Evolutionary conservation across 2,797 vertebrate species (phyloP).

Genomic region (Melanotaenia trifasciata): DNA sequence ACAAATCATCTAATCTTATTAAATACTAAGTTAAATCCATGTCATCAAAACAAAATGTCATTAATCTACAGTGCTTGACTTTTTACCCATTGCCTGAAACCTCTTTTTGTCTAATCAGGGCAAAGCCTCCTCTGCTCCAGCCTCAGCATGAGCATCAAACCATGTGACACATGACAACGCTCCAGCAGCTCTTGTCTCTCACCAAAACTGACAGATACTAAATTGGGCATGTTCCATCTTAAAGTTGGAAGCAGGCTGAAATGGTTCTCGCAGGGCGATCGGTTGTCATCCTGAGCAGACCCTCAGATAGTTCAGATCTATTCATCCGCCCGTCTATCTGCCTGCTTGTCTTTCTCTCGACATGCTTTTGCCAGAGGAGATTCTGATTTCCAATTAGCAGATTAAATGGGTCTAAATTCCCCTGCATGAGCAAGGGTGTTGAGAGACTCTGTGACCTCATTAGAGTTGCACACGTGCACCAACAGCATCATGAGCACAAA

Average conservation of each 20-base stretch:
- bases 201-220: conserved; percentile 27
- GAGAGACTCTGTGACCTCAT: conserved; percentile 68
- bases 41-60: neutral
- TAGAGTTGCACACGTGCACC: conserved; percentile 32
- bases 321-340: conserved; percentile 19
- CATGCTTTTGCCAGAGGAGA: conserved; percentile 38
- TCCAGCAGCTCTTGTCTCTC: conserved; percentile 16
- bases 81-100: conserved; percentile 19
- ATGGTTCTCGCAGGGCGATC: conserved; percentile 17
- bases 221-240: conserved; percentile 12
- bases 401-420: conserved; percentile 72
- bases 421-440: conserved; percentile 52
- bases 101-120: neutral
- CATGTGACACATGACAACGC: conserved; percentile 27
- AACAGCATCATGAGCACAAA: conserved; percentile 27
- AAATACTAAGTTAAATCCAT: conserved; percentile 15
- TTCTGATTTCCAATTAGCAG: conserved; percentile 71
- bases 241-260: conserved; percentile 5
- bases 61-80: neutral
- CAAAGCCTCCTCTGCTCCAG: conserved; percentile 6
- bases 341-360: conserved; percentile 1
- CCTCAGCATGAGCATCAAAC: conserved; percentile 11
- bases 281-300: conserved; percentile 15
- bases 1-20: neutral
- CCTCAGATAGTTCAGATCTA: conserved; percentile 3